These are phyloP conservation scores for Phyllotis vaccarum DNA, from an alignment of 2,797 vertebrate species.

Conservation along the genomic window DNA sequence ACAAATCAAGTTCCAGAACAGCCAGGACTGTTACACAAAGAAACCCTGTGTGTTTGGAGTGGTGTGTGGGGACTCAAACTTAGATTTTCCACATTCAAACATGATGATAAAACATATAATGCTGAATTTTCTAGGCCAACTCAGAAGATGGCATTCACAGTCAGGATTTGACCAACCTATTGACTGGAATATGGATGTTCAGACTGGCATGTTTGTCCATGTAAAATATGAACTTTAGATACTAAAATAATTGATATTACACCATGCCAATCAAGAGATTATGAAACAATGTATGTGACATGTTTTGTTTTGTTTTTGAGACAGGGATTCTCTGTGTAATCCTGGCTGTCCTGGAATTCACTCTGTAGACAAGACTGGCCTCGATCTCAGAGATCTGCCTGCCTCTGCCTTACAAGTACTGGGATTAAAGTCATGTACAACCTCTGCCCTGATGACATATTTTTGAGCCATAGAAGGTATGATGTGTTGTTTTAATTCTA, in stretches of 20 bases:
- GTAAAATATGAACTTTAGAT: not conserved
- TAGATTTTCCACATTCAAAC: constrained; percentile 23
- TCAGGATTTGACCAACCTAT: not conserved
- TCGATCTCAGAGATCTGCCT: not conserved
- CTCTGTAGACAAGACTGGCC: not conserved
- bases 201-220: not conserved
- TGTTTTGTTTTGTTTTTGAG: not conserved
- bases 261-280: not conserved
- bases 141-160: not conserved
- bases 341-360: not conserved
- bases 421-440: not conserved
- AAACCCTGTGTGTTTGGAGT: too few species aligned
- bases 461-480: constrained; percentile 32
- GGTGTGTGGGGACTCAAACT: not conserved
- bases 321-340: not conserved
- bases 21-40: too few species aligned
- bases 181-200: not conserved
- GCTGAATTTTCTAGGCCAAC: not conserved
- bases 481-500: not conserved
- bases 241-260: not conserved
- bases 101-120: not conserved
- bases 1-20: too few species aligned
- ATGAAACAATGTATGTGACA: not conserved
- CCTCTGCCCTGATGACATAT: not conserved
- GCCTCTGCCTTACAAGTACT: not conserved